A percentile compares a stretch with the other conserved stretches of the same genome.
These are phyloP conservation scores for Clarias platycephalus DNA, from an alignment of 2,797 vertebrate species.

Conservation along the genomic window DNA sequence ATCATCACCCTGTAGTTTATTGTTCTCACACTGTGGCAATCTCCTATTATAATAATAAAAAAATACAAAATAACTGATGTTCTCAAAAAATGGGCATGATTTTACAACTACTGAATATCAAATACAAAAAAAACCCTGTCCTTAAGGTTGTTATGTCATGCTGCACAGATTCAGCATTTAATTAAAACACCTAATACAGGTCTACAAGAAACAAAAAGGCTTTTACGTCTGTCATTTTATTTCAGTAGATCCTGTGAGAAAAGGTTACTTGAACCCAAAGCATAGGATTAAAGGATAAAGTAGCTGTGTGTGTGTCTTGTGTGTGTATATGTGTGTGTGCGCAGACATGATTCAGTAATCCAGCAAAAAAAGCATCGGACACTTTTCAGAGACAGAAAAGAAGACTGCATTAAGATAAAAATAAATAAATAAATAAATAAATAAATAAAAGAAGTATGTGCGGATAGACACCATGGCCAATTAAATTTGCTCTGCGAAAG, in stretches of 20 bases:
- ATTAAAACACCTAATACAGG: not conserved
- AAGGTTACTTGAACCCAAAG: conserved; percentile 79
- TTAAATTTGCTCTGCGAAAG: not conserved
- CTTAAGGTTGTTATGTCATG: not conserved
- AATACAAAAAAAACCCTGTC: not conserved
- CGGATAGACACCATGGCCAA: not conserved
- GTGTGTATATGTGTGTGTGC: not conserved
- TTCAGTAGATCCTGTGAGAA: conserved; percentile 74
- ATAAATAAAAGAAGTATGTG: not conserved
- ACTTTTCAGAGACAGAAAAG: not conserved
- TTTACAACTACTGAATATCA: not conserved
- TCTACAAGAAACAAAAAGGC: conserved; percentile 39
- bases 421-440: too few relatives aligned
- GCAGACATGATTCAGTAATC: conserved; percentile 79
- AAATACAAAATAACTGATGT: not conserved
- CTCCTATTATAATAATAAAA: not conserved
- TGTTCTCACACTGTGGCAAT: not conserved
- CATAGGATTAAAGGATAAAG: conserved; percentile 59
- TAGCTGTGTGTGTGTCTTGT: not conserved
- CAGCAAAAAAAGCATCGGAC: conserved; percentile 64
- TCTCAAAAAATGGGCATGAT: not conserved
- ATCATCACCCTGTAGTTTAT: not conserved
- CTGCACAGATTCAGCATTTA: not conserved
- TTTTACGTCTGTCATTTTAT: conserved; percentile 77
- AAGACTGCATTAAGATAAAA: conserved; percentile 1